Evolutionary conservation across 1,140 invertebrate genomes (phyloP), one percentile per base, ranked within the genome.

Genomic region (Aphaenogaster ashmeadi): DNA sequence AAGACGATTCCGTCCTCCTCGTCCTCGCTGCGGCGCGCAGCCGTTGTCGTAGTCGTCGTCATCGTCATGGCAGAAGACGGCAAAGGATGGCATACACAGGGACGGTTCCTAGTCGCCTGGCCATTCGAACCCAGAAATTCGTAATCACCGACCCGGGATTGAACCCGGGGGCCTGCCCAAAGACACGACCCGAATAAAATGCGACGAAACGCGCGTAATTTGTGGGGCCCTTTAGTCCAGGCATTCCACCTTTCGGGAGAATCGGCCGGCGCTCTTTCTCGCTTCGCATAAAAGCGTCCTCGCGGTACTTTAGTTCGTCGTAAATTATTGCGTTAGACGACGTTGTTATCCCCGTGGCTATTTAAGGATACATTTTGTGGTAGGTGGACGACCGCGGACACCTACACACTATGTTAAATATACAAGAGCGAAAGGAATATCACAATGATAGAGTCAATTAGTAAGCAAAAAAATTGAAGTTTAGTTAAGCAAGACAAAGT

Each of bases 1-100:
- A 93, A 88, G 92, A 93, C 89, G 90, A 93, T 93, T 93, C 89
- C 91, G 87, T 86, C 81, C 78, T 85, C 64, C 50, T 36, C 21
- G 11, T n/a, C 64, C 54, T 79, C 80, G 41, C 36, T 27, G 56
- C 13, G 36, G 41, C 67, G 58, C 83, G 7, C 56, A 67, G 56
- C 52, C 74, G n/a, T 67, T 67, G 50, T 88, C 54, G 69, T 38
- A 38, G 13, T 27, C n/a, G 56, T 27, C 56, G 56, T 27, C 21
- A 1, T 58, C 66, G 33, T 67, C 47, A 47, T 47, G 60, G n/a
- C 62, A 36, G n/a, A 27, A 56, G 66, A 74, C 56, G 83, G 44
- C 72, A 78, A 18, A 58, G 44, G 64, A 67, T 33, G 66, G 66
- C 33, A 13, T 18, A 52, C 27, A 79, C 54, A 80, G 60, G 74